A percentile compares a stretch with the other conserved stretches of the same genome.
phyloP scores from a whole-genome alignment of 2,888 invertebrate genomes.

The Xestoiulus laeticollis region DNA sequence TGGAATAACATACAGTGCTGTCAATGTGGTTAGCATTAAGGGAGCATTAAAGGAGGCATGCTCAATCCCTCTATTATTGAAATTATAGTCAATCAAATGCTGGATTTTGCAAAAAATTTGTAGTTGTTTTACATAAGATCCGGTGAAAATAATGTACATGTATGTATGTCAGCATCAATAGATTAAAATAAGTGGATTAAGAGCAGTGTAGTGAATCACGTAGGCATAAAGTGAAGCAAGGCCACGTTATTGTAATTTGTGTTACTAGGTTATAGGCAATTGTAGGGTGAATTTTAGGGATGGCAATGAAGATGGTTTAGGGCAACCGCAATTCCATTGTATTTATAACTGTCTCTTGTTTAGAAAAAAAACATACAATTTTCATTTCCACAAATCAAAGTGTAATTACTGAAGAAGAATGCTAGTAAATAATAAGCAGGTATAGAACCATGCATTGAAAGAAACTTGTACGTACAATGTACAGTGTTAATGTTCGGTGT shows the following conservation, averaged over 20 bases:
- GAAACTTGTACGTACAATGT: not conserved
- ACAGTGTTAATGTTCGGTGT: not conserved
- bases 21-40: too few relatives aligned
- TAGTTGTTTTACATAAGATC: not conserved
- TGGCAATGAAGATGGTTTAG: not conserved
- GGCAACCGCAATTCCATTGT: constrained; percentile 16
- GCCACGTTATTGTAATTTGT: constrained; percentile 11
- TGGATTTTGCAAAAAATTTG: not conserved
- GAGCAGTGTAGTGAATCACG: not conserved
- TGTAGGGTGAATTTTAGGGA: not conserved
- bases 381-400: not conserved
- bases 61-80: too few relatives aligned
- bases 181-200: constrained; percentile 16
- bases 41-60: too few relatives aligned
- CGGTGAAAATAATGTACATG: not conserved
- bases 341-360: not conserved
- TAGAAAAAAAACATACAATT: not conserved
- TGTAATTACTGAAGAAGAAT: not conserved
- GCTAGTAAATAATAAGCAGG: not conserved
- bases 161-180: not conserved
- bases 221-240: not conserved
- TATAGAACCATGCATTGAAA: not conserved
- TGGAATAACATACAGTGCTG: not conserved
- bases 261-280: constrained; percentile 36
- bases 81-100: not conserved